Evolutionary conservation across 2,888 invertebrate species (phyloP), one percentile per base, ranked within the genome.

Genomic region (Taenaris catops): DNA sequence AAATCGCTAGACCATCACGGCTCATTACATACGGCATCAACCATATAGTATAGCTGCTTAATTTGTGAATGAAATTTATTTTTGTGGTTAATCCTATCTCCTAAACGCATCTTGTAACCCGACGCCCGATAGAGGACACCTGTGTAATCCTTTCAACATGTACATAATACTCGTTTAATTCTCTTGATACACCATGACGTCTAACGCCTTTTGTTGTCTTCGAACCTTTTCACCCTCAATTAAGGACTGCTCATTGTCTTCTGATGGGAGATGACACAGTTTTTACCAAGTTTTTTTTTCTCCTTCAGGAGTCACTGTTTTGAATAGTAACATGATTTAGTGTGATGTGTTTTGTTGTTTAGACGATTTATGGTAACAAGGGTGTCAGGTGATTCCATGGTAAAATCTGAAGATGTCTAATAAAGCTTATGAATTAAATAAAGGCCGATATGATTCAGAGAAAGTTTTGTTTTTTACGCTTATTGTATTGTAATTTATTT

Each of bases 181-280:
- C 76, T 58, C 66, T 74, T 84, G 84, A 84, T 84, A 81, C 64
- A 68, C 74, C 83, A 70, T 83, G 86, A 83, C 86, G 80, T 74
- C 73, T 75, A 69, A 64, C 71, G 73, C 79, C 58, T 73, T 32
- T 86, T 86, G 80, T 86, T 53, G 50, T 50, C 56, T 58, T 48
- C 55, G 50, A 56, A 53, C 64, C 67, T 63, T 74, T 71, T 68
- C 66, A 63, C 61, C 71, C 62, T 70, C 84, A 81, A 84, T 81
- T 84, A 83, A 75, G 65, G 68, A 49, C 51, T 49, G 46, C 21
- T 65, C 55, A 58, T 86, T 84, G 84, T 84, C 72, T 86, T 71
- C 43, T 70, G 68, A 76, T 56, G 62, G 55, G 58, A 78, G 69
- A 75, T 75, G 81, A 81, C 79, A 78, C 68, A 75, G 56, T 75